Conservation (phyloP, 2,888 invertebrate genomes). For the Drosophila hamatofila region DNA sequence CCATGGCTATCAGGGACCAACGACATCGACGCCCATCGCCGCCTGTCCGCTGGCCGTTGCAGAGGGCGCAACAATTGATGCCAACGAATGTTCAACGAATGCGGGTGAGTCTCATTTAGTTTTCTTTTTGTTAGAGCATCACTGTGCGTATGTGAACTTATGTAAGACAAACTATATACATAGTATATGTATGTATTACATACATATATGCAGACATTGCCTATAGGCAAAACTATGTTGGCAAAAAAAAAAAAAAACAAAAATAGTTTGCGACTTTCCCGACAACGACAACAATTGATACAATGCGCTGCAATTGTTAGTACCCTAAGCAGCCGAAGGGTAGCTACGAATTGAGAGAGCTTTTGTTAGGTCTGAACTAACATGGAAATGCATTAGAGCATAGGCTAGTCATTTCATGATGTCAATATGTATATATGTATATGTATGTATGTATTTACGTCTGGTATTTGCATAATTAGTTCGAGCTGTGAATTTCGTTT, state of each 20-base stretch:
- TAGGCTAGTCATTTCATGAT: constrained; percentile 12
- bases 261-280: constrained; percentile 43
- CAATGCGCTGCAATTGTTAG: constrained; percentile 61
- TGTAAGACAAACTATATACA: constrained; percentile 16
- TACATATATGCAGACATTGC: neutral
- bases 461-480: constrained; percentile 43
- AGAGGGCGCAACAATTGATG: constrained; percentile 40
- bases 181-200: too few species aligned
- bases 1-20: constrained; percentile 57
- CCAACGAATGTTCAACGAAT: constrained; percentile 51
- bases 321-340: constrained; percentile 39
- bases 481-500: constrained; percentile 45
- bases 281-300: constrained; percentile 40
- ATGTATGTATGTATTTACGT: neutral
- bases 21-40: constrained; percentile 75
- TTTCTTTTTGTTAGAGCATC: neutral
- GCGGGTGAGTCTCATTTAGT: constrained; percentile 66
- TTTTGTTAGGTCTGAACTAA: neutral
- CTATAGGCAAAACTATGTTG: constrained; percentile 8
- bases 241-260: constrained; percentile 32
- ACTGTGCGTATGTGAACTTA: constrained; percentile 23
- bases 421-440: neutral
- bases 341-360: neutral
- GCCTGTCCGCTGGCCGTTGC: constrained; percentile 38
- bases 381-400: constrained; percentile 17